phyloP scores from a whole-genome alignment of 2,113 vertebrate genomes.

The Pelobates fuscus region DNA sequence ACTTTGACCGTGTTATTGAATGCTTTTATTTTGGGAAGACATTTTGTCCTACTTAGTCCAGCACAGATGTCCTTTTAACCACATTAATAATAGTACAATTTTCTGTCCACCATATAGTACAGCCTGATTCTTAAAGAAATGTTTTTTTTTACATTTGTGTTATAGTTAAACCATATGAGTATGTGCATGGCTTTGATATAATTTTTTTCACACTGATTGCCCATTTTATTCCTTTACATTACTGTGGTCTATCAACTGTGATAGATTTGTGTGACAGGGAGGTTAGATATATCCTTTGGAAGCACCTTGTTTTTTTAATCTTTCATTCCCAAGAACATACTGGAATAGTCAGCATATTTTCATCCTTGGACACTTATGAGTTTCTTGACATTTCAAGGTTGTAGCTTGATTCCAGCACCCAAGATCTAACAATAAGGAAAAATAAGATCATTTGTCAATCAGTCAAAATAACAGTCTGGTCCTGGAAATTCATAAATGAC shows the following conservation, averaged over 20 bases:
- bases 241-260: background rate
- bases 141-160: too few species aligned
- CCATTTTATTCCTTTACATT: background rate
- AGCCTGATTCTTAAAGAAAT: too few species aligned
- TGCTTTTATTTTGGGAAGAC: conserved; percentile 18
- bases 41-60: background rate
- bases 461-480: background rate
- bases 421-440: background rate
- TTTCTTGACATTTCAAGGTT: background rate
- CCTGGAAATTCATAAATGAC: background rate
- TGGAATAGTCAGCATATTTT: conserved; percentile 2
- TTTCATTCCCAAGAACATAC: background rate
- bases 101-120: too few species aligned
- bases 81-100: too few species aligned
- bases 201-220: background rate
- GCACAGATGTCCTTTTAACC: too few species aligned
- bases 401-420: background rate
- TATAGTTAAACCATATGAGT: too few species aligned
- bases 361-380: background rate
- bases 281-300: background rate
- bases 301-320: background rate
- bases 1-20: conserved; percentile 28
- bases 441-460: background rate
- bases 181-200: too few species aligned
- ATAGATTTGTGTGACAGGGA: background rate